Base-by-base conservation (phyloP, 1,140 invertebrate genomes). In the Microplitis mediator region DNA sequence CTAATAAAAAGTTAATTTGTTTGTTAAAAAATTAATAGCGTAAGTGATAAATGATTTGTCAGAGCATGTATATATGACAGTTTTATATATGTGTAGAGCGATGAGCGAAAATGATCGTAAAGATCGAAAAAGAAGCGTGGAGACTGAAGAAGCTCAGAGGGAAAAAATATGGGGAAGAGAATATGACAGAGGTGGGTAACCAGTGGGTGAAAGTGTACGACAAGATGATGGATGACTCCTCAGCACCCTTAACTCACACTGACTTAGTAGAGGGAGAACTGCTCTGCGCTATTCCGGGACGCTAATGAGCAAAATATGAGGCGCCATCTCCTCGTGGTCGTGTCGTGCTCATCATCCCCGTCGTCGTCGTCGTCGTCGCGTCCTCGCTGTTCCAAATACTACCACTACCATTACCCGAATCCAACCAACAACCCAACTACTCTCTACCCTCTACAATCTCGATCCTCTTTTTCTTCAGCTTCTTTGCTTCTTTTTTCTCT, bases 291-390 rank as follows among this genome's bases (percentile, higher is more conserved):
- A 78, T 23, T 23, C 81, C 84, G 83, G 84, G 82, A 85, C 85
- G 84, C 85, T 87, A 86, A 86, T 86, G 84, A 86, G 85, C 84
- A 86, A 87, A 87, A 86, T 85, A 85, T 86, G 84, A 86, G 85
- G 80, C 83, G 81, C 82, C 82, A 81, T 82, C 80, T 66, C 61
- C 70, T 70, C 60, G 23, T 66, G 72, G 34, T 54, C 52, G 62
- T 45, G 39, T 45, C 39, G 39, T 45, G 1, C 39, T 45, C 39
- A 45, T 45, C 39, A 45, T 45, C 23, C 23, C 23, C 39, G 5
- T 45, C 39, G 51, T 72, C 63, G 50, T 36, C 71, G 65, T 71
- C 45, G 60, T 36, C 60, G 60, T 62, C 34, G 60, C 11, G 60
- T 62, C 60, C 60, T 62, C 8, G 11, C 34, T 62, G 31, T n/a